Percentiles rank a stretch among this genome's conserved stretches.
phyloP scores from a whole-genome alignment of 2,113 vertebrate genomes.

The Semnornis frantzii region DNA sequence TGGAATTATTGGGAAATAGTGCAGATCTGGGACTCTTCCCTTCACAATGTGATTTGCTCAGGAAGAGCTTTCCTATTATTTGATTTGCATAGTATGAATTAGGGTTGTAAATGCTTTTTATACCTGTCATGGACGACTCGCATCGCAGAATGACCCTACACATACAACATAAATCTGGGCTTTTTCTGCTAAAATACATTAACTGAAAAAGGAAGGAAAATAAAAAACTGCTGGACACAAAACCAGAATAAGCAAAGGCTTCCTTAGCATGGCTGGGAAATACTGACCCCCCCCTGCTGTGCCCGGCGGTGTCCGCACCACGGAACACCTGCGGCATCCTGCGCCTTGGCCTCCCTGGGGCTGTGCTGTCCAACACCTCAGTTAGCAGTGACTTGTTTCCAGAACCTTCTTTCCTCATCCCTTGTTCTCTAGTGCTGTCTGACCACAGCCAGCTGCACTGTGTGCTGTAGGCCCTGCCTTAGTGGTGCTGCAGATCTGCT shows the following conservation, averaged over 20 bases:
- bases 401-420: neutral
- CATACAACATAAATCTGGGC: neutral
- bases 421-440: neutral
- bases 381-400: neutral
- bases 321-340: neutral
- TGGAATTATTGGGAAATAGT: neutral
- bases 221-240: neutral
- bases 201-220: neutral
- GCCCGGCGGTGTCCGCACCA: neutral
- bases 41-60: neutral
- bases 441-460: neutral
- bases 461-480: neutral
- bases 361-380: neutral
- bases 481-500: neutral
- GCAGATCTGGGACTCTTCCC: neutral
- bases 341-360: neutral
- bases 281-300: neutral
- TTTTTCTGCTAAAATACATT: neutral
- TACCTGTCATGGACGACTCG: neutral
- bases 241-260: neutral
- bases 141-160: neutral
- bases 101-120: neutral
- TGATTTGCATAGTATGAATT: neutral
- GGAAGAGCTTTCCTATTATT: neutral
- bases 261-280: neutral